phyloP scores from a whole-genome alignment of 1,140 invertebrate species.

The Lutraria rhynchaena region DNA sequence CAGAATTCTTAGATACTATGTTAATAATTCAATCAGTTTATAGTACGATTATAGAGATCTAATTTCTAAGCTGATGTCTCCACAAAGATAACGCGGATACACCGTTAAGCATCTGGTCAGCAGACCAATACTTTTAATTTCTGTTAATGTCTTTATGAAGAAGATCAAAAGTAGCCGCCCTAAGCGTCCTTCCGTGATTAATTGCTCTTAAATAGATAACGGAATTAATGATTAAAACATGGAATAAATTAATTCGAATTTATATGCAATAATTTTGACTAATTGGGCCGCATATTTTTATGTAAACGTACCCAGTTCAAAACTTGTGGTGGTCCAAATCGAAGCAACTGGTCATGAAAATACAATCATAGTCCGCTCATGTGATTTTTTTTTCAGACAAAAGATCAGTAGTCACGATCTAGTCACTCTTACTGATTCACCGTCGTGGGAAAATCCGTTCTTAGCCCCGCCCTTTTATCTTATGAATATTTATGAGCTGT shows the following conservation, averaged over 20 bases:
- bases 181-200: slow-evolving; percentile 23
- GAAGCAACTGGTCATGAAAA: too few relatives aligned
- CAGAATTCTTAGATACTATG: slow-evolving; percentile 3
- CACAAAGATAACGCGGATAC: slow-evolving; percentile 34
- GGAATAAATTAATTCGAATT: neutral
- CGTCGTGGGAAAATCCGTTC: slow-evolving; percentile 7
- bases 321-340: too few relatives aligned
- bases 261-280: too few relatives aligned
- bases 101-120: slow-evolving; percentile 32
- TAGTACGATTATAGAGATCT: neutral
- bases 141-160: slow-evolving; percentile 41
- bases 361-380: too few relatives aligned
- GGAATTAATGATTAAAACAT: neutral
- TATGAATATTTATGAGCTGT: neutral
- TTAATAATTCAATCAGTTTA: slow-evolving; percentile 41
- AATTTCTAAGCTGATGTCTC: neutral
- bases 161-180: slow-evolving; percentile 29
- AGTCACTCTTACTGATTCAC: slow-evolving; percentile 18
- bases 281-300: too few relatives aligned
- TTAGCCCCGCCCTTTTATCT: neutral
- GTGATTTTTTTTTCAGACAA: too few relatives aligned
- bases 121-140: slow-evolving; percentile 18
- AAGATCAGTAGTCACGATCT: too few relatives aligned
- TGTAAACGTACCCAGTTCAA: too few relatives aligned
- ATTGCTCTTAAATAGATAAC: slow-evolving; percentile 45